phyloP scores from a whole-genome alignment of 1,140 invertebrate species.

The Drosophila aff. region DNA sequence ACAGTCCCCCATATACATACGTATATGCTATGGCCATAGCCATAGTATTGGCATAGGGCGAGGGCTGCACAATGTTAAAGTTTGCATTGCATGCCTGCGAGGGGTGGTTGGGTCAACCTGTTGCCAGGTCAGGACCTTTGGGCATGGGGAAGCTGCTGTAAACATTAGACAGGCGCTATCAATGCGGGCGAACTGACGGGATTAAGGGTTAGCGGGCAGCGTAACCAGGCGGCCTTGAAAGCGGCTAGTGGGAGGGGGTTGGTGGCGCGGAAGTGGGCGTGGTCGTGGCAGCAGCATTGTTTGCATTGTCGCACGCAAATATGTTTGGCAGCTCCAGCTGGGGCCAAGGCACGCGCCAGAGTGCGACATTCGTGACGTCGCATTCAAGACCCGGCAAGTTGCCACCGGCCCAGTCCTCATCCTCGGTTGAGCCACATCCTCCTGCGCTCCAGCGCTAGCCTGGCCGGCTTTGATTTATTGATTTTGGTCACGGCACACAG shows the following conservation, averaged over 20 bases:
- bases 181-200: constrained; percentile 29
- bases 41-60: constrained; percentile 27
- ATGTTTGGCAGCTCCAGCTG: constrained; percentile 62
- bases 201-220: constrained; percentile 28
- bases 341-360: constrained; percentile 63
- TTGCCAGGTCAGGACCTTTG: constrained; percentile 56
- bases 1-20: background rate
- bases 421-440: constrained; percentile 9
- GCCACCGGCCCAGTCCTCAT: background rate
- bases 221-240: constrained; percentile 61
- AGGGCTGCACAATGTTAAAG: constrained; percentile 55
- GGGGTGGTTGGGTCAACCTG: constrained; percentile 57
- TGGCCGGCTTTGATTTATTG: constrained; percentile 78
- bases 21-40: constrained; percentile 8
- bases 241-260: background rate
- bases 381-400: constrained; percentile 53
- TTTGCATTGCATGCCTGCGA: constrained; percentile 56
- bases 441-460: constrained; percentile 6
- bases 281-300: constrained; percentile 50
- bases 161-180: constrained; percentile 55
- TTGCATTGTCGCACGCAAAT: constrained; percentile 78
- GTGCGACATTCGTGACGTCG: constrained; percentile 71
- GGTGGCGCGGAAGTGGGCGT: background rate
- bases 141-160: constrained; percentile 27
- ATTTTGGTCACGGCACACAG: constrained; percentile 71